These are phyloP conservation scores for Trichonephila clavata DNA, from an alignment of 1,140 invertebrate species.

Conservation along the genomic window DNA sequence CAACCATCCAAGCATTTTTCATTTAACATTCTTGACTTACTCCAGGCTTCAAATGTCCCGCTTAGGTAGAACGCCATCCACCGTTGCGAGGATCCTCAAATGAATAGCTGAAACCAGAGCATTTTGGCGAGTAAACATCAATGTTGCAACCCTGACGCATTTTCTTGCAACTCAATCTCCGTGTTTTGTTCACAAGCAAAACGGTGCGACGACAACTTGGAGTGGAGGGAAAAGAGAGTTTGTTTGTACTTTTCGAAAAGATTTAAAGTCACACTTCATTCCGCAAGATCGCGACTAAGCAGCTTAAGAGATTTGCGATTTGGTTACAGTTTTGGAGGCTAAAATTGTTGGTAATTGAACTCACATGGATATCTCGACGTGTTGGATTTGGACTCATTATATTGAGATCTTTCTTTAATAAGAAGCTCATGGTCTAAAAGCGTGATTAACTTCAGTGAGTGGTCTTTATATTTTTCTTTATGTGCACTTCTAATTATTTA, in stretches of 20 bases:
- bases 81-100: background rate
- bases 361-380: background rate
- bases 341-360: background rate
- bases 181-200: slow-evolving; percentile 41
- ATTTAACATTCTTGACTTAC: background rate
- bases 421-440: background rate
- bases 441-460: background rate
- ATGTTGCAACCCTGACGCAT: background rate
- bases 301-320: slow-evolving; percentile 9
- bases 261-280: slow-evolving; percentile 19
- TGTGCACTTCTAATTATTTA: background rate
- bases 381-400: slow-evolving; percentile 22
- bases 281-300: background rate
- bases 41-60: background rate
- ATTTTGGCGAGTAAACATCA: slow-evolving; percentile 15
- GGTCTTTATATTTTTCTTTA: background rate
- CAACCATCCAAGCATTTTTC: too few species aligned
- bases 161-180: background rate
- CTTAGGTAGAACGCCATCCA: background rate
- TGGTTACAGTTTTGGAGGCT: background rate
- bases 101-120: background rate
- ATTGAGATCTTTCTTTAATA: background rate
- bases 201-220: slow-evolving; percentile 34
- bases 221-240: background rate
- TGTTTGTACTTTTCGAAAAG: background rate